phyloP scores from a whole-genome alignment of 2,888 invertebrate genomes.

The Cheiracanthium punctorium region DNA sequence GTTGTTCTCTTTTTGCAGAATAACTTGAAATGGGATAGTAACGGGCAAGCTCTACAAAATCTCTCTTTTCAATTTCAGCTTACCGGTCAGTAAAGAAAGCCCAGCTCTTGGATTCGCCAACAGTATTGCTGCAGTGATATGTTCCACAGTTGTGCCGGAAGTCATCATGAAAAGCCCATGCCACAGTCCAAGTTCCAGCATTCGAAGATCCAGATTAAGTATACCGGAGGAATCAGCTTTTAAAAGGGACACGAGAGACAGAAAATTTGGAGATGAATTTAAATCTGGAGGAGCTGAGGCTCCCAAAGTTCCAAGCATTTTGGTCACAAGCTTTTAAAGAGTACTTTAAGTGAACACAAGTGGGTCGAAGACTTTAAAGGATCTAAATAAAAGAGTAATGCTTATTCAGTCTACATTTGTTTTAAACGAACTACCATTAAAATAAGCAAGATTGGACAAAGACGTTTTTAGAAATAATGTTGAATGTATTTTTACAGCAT shows the following conservation, averaged over 20 bases:
- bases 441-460: too few relatives aligned
- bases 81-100: conserved; percentile 71
- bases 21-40: too few relatives aligned
- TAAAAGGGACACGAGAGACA: not conserved
- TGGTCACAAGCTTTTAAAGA: conserved; percentile 69
- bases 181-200: conserved; percentile 64
- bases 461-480: too few relatives aligned
- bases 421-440: too few relatives aligned
- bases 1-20: too few relatives aligned
- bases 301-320: conserved; percentile 68
- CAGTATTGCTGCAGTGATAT: conserved; percentile 52
- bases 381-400: not conserved
- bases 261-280: conserved; percentile 13
- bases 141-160: conserved; percentile 58
- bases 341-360: not conserved
- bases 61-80: conserved; percentile 40
- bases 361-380: not conserved
- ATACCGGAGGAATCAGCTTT: conserved; percentile 55
- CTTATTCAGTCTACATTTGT: too few relatives aligned
- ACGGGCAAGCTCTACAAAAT: too few relatives aligned
- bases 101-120: conserved; percentile 67
- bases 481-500: too few relatives aligned
- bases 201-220: conserved; percentile 62
- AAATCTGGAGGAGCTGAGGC: conserved; percentile 21
- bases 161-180: conserved; percentile 51